Conservation (phyloP, 2,888 invertebrate genomes). For the Argynnis bischoffii region DNA sequence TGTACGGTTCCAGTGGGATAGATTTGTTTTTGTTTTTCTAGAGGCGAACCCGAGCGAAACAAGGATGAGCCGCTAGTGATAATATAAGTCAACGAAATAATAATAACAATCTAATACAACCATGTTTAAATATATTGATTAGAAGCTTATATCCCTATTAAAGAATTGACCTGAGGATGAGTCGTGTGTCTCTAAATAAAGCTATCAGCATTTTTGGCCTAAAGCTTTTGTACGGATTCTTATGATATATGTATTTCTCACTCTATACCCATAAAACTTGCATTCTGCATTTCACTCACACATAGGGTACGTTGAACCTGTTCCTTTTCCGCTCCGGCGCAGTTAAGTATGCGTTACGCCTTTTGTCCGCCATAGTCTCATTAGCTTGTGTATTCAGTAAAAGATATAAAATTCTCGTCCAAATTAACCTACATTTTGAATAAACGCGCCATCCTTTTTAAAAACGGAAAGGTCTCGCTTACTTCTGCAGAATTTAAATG, state of each 20-base stretch:
- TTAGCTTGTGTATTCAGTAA: slow-evolving; percentile 31
- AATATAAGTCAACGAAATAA: no score
- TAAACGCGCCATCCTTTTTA: slow-evolving; percentile 3
- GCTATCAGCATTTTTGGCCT: slow-evolving; percentile 10
- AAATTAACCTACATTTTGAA: slow-evolving; percentile 29
- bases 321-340: slow-evolving; percentile 59
- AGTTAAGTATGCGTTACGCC: slow-evolving; percentile 49
- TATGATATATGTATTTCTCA: neutral
- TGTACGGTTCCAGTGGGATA: no score
- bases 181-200: slow-evolving; percentile 3
- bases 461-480: neutral
- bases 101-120: no score
- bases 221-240: slow-evolving; percentile 6
- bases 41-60: no score
- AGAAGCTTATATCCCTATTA: no score
- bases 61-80: no score
- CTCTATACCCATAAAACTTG: slow-evolving; percentile 1
- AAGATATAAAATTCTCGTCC: slow-evolving; percentile 16
- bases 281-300: slow-evolving; percentile 26
- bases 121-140: no score
- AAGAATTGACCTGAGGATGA: no score
- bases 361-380: slow-evolving; percentile 41
- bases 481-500: neutral
- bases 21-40: no score
- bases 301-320: slow-evolving; percentile 58